These are phyloP conservation scores for Hepsetus odoe DNA, from an alignment of 2,113 vertebrate genomes.

Conservation along the genomic window DNA sequence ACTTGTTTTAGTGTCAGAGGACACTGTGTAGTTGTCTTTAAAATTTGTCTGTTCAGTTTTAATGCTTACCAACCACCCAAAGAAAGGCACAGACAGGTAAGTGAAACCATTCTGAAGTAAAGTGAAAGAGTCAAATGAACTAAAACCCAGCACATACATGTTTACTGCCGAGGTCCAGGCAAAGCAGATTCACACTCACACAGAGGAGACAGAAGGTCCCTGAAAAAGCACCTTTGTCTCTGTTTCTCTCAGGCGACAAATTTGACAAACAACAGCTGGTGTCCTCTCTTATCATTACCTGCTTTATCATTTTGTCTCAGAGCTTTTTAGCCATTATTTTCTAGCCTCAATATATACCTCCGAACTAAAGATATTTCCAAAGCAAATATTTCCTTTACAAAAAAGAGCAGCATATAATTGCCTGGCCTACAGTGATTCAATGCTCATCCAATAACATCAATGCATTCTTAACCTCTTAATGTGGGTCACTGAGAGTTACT, in stretches of 20 bases:
- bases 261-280: slow-evolving; percentile 39
- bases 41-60: not conserved
- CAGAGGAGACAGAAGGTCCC: slow-evolving; percentile 15
- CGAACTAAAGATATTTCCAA: not conserved
- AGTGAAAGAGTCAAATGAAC: slow-evolving; percentile 11
- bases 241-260: slow-evolving; percentile 25
- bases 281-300: slow-evolving; percentile 30
- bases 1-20: not conserved
- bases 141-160: slow-evolving; percentile 13
- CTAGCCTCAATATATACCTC: not conserved
- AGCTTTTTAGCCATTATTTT: slow-evolving; percentile 23
- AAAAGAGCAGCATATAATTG: not conserved
- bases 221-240: slow-evolving; percentile 32
- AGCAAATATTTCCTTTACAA: not conserved
- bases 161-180: slow-evolving; percentile 7
- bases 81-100: slow-evolving; percentile 4
- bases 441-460: not conserved
- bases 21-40: not conserved
- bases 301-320: slow-evolving; percentile 28
- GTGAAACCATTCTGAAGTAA: slow-evolving; percentile 9
- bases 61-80: slow-evolving; percentile 3
- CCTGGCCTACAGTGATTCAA: not conserved
- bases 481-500: not conserved
- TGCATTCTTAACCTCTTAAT: not conserved
- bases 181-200: slow-evolving; percentile 17